Evolutionary conservation across 2,888 invertebrate genomes (phyloP).

Genomic region (Stictocephala bisonia): DNA sequence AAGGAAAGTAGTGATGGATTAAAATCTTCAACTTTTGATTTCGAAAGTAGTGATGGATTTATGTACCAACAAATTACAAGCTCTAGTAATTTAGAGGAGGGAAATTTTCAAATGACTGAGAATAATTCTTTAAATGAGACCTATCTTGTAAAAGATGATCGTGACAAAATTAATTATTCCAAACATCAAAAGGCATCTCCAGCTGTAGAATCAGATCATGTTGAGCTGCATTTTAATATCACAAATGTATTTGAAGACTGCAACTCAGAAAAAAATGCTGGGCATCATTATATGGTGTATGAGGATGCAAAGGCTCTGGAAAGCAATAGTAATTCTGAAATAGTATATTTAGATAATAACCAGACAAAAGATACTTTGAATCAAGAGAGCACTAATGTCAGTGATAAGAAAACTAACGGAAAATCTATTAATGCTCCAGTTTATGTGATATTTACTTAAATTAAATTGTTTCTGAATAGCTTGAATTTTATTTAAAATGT

Average conservation of each 20-base stretch:
- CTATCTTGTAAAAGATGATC: no score
- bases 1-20: no score
- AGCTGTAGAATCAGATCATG: neutral
- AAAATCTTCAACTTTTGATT: no score
- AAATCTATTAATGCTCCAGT: slow-evolving; percentile 15
- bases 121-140: no score
- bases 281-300: slow-evolving; percentile 4
- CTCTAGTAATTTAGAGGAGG: no score
- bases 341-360: neutral
- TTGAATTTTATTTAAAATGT: no score
- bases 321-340: neutral
- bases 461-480: no score
- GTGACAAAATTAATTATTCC: no score
- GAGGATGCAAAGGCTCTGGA: neutral
- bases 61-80: no score
- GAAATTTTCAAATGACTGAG: no score
- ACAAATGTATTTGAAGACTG: slow-evolving; percentile 25
- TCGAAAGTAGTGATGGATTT: no score
- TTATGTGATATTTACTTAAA: slow-evolving; percentile 9
- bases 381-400: neutral
- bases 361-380: neutral
- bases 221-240: slow-evolving; percentile 18
- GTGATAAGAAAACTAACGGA: neutral
- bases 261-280: neutral
- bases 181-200: no score